Evolutionary conservation across 2,888 invertebrate genomes (phyloP).

Genomic region (Cremastobaeus sp.): DNA sequence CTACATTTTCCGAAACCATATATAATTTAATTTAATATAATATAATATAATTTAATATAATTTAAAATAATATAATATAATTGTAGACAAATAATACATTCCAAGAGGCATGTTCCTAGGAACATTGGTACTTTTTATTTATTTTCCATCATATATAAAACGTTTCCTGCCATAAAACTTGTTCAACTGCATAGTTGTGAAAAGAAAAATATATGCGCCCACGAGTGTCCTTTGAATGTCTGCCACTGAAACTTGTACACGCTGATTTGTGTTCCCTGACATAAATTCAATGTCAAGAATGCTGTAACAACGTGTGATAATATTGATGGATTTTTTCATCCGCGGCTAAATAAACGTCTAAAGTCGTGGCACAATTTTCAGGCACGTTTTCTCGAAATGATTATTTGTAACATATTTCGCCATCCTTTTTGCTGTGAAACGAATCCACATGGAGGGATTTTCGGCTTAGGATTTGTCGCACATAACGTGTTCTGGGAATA

Average conservation of each 20-base stretch:
- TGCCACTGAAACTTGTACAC: background rate
- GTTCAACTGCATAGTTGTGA: background rate
- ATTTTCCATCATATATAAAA: slow-evolving; percentile 2
- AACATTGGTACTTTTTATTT: too few species aligned
- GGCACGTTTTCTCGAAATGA: background rate
- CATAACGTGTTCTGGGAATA: background rate
- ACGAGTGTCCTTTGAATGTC: background rate
- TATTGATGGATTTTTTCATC: background rate
- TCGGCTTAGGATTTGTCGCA: background rate
- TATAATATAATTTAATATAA: background rate
- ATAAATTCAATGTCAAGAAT: too few species aligned
- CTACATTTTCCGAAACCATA: too few species aligned
- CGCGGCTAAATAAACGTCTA: background rate
- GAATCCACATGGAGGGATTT: background rate
- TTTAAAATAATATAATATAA: background rate
- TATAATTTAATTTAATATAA: too few species aligned
- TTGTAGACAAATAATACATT: background rate
- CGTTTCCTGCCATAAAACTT: background rate
- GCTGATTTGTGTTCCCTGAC: background rate
- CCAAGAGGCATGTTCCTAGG: too few species aligned
- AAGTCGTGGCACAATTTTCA: background rate
- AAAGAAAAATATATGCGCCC: background rate
- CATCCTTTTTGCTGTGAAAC: slow-evolving; percentile 1
- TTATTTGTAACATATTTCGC: background rate
- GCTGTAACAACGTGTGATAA: background rate